Percentiles rank a stretch among this genome's conserved stretches.
Evolutionary conservation across 2,113 vertebrate species (phyloP).

Genomic region (Electrona antarctica): DNA sequence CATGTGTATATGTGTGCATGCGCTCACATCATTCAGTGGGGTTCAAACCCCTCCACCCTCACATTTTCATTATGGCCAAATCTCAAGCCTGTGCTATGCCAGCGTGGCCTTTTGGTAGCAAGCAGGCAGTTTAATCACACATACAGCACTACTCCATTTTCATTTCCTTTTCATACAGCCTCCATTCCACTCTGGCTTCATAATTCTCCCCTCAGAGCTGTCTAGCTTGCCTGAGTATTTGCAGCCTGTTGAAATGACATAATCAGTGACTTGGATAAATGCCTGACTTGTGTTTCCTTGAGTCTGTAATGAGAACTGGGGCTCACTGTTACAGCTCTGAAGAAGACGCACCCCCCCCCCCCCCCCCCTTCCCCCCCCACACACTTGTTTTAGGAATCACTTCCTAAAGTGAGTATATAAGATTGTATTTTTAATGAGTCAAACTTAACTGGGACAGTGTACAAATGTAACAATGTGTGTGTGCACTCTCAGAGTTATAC

Average conservation of each 20-base stretch:
- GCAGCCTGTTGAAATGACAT: slow-evolving; percentile 81
- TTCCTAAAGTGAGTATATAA: slow-evolving; percentile 32
- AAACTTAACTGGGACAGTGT: too few species aligned
- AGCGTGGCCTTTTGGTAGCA: slow-evolving; percentile 74
- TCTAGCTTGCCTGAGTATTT: slow-evolving; percentile 70
- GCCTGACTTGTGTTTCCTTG: slow-evolving; percentile 69
- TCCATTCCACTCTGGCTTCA: slow-evolving; percentile 75
- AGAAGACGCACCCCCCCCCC: slow-evolving; percentile 47
- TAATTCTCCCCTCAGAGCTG: slow-evolving; percentile 77
- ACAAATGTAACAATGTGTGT: too few species aligned
- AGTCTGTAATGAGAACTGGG: slow-evolving; percentile 77
- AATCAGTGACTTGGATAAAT: slow-evolving; percentile 84
- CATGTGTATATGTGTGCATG: neutral
- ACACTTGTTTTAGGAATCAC: slow-evolving; percentile 67
- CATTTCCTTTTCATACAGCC: slow-evolving; percentile 79
- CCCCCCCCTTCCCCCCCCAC: too few species aligned
- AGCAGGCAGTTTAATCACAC: slow-evolving; percentile 83
- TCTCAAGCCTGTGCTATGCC: slow-evolving; percentile 73
- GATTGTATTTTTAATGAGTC: too few species aligned
- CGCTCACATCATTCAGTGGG: slow-evolving; percentile 42
- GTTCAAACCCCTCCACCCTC: slow-evolving; percentile 68
- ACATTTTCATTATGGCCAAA: slow-evolving; percentile 82
- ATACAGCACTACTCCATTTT: slow-evolving; percentile 80
- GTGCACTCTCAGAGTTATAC: too few species aligned
- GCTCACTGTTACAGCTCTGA: slow-evolving; percentile 59